Conservation (phyloP, 2,797 vertebrate genomes). For the Sebastes cheni region DNA sequence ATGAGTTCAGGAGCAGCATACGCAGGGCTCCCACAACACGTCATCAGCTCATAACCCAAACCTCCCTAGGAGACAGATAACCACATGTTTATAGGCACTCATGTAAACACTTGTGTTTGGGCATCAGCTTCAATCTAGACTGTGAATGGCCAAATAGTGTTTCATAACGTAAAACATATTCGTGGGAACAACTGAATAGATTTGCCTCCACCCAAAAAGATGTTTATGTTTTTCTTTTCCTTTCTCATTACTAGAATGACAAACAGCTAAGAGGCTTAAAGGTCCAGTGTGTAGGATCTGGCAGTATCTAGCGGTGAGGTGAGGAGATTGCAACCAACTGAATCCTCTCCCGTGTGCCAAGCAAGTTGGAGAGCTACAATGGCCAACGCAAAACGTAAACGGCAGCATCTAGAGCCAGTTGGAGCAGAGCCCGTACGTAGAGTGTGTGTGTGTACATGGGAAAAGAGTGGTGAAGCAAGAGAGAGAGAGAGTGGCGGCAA, state of each 20-base stretch:
- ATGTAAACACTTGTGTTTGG: not conserved
- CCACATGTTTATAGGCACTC: not conserved
- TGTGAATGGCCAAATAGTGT: not conserved
- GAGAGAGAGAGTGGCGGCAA: too few species aligned
- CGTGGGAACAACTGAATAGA: not conserved
- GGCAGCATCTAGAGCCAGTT: too few species aligned
- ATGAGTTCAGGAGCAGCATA: slow-evolving; percentile 96
- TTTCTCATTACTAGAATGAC: not conserved
- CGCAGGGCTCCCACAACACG: slow-evolving; percentile 94
- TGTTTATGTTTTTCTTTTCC: not conserved
- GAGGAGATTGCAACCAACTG: too few species aligned
- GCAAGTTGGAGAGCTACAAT: too few species aligned
- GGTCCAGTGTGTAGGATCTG: too few species aligned
- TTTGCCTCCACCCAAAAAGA: not conserved
- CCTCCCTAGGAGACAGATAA: slow-evolving; percentile 83
- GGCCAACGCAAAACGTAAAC: too few species aligned
- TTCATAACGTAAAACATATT: not conserved
- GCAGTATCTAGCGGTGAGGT: too few species aligned
- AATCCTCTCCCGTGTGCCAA: too few species aligned
- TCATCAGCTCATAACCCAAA: slow-evolving; percentile 89
- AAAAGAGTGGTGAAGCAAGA: too few species aligned
- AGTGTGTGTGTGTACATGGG: too few species aligned
- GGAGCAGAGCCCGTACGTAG: too few species aligned
- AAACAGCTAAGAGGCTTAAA: not conserved
- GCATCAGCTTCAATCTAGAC: not conserved